Percentiles rank a stretch among this genome's conserved stretches.
phyloP scores from a whole-genome alignment of 2,113 vertebrate species.

The Tricholaema leucomelas region DNA sequence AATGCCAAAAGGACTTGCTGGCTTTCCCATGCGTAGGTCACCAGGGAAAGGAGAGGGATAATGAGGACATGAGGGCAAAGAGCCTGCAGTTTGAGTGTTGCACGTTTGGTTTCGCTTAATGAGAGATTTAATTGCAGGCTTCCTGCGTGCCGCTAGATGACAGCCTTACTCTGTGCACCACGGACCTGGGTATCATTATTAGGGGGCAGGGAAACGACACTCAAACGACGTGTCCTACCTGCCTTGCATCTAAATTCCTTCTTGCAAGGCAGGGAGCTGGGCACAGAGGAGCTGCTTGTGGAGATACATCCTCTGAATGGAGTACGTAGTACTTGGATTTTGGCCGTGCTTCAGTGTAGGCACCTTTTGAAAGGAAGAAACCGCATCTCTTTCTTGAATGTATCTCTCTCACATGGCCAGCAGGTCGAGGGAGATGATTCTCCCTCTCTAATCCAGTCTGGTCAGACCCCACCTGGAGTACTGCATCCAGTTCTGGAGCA shows the following conservation, averaged over 20 bases:
- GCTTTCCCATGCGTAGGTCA: background rate
- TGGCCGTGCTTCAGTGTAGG: background rate
- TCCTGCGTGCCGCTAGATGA: constrained; percentile 47
- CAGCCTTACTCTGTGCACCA: constrained; percentile 31
- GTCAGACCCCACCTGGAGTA: too few species aligned
- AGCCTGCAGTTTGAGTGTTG: background rate
- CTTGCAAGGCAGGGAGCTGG: background rate
- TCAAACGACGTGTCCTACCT: background rate
- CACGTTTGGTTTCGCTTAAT: background rate
- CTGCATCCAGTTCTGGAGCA: too few species aligned
- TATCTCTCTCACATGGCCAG: too few species aligned
- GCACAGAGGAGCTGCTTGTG: background rate
- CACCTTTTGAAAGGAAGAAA: background rate
- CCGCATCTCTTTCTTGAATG: background rate
- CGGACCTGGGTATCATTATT: background rate
- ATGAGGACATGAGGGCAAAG: background rate
- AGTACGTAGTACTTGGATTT: background rate
- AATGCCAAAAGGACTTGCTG: background rate
- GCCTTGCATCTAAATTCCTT: background rate
- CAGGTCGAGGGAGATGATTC: too few species aligned
- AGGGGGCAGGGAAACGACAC: constrained; percentile 1
- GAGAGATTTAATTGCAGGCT: constrained; percentile 23
- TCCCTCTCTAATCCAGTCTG: too few species aligned
- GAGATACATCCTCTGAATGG: background rate
- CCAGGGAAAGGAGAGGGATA: background rate